Conservation (phyloP, 2,113 vertebrate species). For the Channa argus region DNA sequence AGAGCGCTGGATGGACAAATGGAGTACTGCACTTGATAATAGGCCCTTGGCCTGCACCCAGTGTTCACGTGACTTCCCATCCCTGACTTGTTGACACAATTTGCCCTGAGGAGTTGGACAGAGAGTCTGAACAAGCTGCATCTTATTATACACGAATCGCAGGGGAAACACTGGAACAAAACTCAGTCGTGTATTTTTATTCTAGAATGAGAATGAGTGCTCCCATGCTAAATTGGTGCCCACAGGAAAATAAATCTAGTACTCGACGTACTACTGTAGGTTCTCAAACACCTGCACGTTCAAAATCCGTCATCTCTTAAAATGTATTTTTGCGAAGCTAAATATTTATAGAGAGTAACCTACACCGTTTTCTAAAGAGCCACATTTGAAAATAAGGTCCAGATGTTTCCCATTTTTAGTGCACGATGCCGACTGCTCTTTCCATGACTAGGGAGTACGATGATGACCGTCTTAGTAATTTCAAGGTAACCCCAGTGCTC, state of each 20-base stretch:
- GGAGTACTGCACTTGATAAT: not conserved
- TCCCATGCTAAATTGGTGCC: not conserved
- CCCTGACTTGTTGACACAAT: constrained; percentile 9
- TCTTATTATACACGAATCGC: constrained; percentile 30
- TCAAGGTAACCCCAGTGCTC: constrained; percentile 65
- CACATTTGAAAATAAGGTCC: constrained; percentile 68
- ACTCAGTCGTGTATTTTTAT: constrained; percentile 8
- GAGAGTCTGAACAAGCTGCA: constrained; percentile 15
- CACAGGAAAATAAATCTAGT: too few species aligned
- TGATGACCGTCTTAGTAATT: constrained; percentile 67
- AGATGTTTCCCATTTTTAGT: constrained; percentile 67
- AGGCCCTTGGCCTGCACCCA: not conserved
- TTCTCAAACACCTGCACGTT: constrained; percentile 69
- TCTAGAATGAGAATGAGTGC: not conserved
- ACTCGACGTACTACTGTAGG: not conserved
- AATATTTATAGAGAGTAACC: constrained; percentile 79
- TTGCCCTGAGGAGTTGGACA: not conserved
- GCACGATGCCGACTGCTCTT: constrained; percentile 53
- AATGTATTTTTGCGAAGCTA: constrained; percentile 63
- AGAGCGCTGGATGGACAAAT: too few species aligned
- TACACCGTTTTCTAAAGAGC: constrained; percentile 80
- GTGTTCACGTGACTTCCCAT: not conserved
- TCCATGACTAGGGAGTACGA: constrained; percentile 71
- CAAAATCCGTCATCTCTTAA: constrained; percentile 45
- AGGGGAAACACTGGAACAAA: constrained; percentile 30